Evolutionary conservation across 2,888 invertebrate species (phyloP), one percentile per base, ranked within the genome.

Genomic region (Rotaria socialis): DNA sequence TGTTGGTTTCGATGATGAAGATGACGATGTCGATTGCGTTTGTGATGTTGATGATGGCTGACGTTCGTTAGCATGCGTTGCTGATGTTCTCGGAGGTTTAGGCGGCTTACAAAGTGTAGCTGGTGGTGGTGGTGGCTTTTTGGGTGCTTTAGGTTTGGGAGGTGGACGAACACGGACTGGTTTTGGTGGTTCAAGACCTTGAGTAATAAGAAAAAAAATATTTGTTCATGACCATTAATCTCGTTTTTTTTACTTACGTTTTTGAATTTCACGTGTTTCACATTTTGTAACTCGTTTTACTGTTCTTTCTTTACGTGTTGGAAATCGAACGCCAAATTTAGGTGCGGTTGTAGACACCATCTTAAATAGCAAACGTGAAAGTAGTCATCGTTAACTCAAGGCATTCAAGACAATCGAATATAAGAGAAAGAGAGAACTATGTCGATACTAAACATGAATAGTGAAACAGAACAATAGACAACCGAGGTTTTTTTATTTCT

Each of bases 251-350:
- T 35, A 67, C 19, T 35, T 67, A 67, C 67, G 67, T 67, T 67
- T 67, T 67, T 67, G 67, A 67, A 67, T 67, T 67, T 67, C 67
- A 35, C 67, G 35, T 35, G 67, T 67, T 67, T 67, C 67, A 41
- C 67, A 67, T 67, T 67, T 67, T 7, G 67, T 67, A 1, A 67
- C 67, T 67, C 67, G 35, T 67, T 67, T 67, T 0, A 67, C 67
- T 67, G 67, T 67, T 67, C 67, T 67, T 67, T 67, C 67, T 67
- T 67, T 67, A 41, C 67, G 67, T 19, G 67, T 35, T 35, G 67
- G 67, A 67, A 67, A 67, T 67, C 67, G 14, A 67, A 67, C 27
- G 67, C 67, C 67, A 67, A 67, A 67, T 67, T 67, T 67, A 16
- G 67, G 35, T 67, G 67, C 19, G 5, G 67, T 41, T 41, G 67